Conservation (phyloP, 2,113 vertebrate species). For the Poicephalus gulielmi region DNA sequence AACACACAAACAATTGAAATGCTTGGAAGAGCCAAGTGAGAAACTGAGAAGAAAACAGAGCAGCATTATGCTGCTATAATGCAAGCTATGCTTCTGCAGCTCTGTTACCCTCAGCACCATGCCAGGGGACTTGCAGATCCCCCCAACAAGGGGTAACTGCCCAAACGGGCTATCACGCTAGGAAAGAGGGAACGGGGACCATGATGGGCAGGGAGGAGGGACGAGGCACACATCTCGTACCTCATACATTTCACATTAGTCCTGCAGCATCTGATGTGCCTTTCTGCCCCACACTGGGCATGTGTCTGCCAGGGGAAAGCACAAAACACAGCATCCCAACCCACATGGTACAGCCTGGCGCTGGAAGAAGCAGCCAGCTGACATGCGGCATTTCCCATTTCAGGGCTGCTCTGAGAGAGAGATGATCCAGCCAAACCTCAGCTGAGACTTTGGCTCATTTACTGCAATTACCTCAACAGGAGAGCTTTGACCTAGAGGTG, state of each 20-base stretch:
- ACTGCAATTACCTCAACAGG: neutral
- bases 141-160: neutral
- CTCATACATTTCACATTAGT: neutral
- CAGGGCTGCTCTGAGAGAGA: neutral
- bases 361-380: neutral
- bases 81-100: neutral
- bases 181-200: neutral
- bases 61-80: no score
- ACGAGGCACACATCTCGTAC: neutral
- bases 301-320: neutral
- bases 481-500: neutral
- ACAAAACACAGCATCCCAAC: neutral
- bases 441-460: neutral
- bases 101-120: neutral
- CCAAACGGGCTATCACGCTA: neutral
- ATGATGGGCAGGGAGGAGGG: neutral
- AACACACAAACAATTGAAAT: neutral
- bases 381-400: neutral
- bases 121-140: neutral
- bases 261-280: neutral
- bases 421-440: neutral
- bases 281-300: neutral
- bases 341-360: fast-evolving
- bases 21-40: neutral
- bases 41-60: neutral